Evolutionary conservation across 53 echinoderm and acorn worm species (phyloP).

Genomic region (Astropecten irregularis): DNA sequence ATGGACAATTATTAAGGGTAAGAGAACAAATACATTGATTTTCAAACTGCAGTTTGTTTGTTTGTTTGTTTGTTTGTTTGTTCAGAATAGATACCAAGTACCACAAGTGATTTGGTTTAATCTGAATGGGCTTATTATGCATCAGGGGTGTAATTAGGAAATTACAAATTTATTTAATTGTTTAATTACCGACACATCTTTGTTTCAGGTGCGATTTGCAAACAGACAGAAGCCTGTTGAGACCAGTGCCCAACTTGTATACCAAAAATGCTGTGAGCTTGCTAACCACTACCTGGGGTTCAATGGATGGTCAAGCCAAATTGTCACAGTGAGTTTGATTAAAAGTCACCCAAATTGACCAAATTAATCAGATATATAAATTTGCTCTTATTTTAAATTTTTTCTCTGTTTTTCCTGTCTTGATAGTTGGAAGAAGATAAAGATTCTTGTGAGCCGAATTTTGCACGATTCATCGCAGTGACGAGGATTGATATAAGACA

Average conservation of each 20-base stretch:
- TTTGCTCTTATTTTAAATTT: background rate
- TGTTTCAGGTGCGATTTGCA: conserved; percentile 45
- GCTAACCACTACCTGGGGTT: conserved; percentile 72
- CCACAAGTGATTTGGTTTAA: background rate
- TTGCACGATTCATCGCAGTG: conserved; percentile 58
- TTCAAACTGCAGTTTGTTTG: background rate
- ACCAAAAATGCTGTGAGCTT: conserved; percentile 60
- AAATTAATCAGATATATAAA: no score
- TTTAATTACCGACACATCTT: background rate
- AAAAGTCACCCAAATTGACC: background rate
- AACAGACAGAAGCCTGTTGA: conserved; percentile 24
- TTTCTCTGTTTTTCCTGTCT: background rate
- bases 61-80: background rate
- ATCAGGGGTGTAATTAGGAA: background rate
- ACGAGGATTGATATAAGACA: conserved; percentile 45
- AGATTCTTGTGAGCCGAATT: conserved; percentile 34
- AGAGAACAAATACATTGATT: background rate
- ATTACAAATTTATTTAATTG: background rate
- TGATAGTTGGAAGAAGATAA: conserved; percentile 57
- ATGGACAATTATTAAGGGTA: conserved; percentile 68
- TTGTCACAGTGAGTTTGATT: conserved; percentile 52
- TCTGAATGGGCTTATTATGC: background rate
- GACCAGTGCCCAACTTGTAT: conserved; percentile 1
- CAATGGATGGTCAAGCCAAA: conserved; percentile 59
- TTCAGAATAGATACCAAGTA: background rate